Conservation (phyloP, 2,113 vertebrate genomes). For the Oncorhynchus kisutch region DNA sequence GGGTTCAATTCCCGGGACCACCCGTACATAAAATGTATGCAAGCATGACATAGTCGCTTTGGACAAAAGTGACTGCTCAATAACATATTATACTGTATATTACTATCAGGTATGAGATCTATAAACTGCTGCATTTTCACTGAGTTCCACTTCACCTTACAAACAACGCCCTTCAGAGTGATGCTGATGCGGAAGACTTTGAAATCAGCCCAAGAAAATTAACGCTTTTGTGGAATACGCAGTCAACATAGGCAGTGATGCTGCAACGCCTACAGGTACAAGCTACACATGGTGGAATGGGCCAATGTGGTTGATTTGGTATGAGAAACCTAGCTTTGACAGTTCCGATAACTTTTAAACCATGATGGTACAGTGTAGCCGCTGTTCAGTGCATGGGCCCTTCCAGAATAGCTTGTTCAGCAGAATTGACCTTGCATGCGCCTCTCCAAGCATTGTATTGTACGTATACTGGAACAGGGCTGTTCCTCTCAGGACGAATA, state of each 20-base stretch:
- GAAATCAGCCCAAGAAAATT: not conserved
- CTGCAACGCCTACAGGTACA: not conserved
- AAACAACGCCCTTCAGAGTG: conserved; percentile 22
- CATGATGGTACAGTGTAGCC: conserved; percentile 22
- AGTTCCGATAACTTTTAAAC: conserved; percentile 11
- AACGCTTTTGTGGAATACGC: not conserved
- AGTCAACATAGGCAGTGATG: not conserved
- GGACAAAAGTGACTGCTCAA: too few relatives aligned
- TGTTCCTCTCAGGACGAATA: not conserved
- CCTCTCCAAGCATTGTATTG: conserved; percentile 32
- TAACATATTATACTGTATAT: too few relatives aligned
- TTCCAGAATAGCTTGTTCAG: conserved; percentile 55
- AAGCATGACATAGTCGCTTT: not conserved
- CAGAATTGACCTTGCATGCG: conserved; percentile 51
- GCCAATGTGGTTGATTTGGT: not conserved
- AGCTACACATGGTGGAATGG: not conserved
- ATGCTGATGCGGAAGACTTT: conserved; percentile 24
- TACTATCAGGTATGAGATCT: too few relatives aligned
- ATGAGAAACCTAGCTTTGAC: not conserved
- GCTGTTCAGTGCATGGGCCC: conserved; percentile 11
- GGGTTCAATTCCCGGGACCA: too few relatives aligned
- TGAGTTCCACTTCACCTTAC: not conserved
- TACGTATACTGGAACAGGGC: conserved; percentile 9
- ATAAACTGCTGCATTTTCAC: too few relatives aligned
- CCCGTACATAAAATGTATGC: too few relatives aligned